These are phyloP conservation scores for Spondyliosoma cantharus DNA, from an alignment of 2,797 vertebrate species.

Conservation along the genomic window DNA sequence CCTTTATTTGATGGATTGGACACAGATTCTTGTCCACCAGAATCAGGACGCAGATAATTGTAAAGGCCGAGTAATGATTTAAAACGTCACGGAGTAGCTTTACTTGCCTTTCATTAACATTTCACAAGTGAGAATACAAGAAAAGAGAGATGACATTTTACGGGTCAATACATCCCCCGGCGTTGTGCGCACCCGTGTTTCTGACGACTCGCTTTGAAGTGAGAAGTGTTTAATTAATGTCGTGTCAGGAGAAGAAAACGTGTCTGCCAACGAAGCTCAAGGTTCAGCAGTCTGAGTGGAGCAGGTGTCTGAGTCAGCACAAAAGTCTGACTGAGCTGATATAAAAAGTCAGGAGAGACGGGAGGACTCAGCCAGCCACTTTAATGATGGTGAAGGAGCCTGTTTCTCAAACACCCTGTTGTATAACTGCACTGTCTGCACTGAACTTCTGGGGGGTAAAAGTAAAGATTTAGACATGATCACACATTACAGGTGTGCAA, in stretches of 20 bases:
- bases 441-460: too few relatives aligned
- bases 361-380: background rate
- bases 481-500: too few relatives aligned
- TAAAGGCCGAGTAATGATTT: too few relatives aligned
- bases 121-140: too few relatives aligned
- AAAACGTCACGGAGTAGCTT: too few relatives aligned
- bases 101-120: too few relatives aligned
- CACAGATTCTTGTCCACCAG: background rate
- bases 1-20: background rate
- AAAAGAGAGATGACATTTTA: too few relatives aligned
- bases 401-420: background rate
- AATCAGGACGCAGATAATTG: background rate
- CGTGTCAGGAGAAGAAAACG: background rate
- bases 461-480: too few relatives aligned
- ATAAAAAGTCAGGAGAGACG: background rate
- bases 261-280: background rate
- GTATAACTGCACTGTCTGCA: background rate
- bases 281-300: background rate
- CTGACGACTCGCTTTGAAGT: background rate
- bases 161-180: background rate
- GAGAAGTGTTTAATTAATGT: background rate
- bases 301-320: constrained; percentile 27
- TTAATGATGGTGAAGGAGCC: background rate
- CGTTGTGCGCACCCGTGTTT: background rate
- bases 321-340: background rate